Base-by-base conservation (phyloP, 2,888 invertebrate species). In the Drosophila meridionalis region DNA sequence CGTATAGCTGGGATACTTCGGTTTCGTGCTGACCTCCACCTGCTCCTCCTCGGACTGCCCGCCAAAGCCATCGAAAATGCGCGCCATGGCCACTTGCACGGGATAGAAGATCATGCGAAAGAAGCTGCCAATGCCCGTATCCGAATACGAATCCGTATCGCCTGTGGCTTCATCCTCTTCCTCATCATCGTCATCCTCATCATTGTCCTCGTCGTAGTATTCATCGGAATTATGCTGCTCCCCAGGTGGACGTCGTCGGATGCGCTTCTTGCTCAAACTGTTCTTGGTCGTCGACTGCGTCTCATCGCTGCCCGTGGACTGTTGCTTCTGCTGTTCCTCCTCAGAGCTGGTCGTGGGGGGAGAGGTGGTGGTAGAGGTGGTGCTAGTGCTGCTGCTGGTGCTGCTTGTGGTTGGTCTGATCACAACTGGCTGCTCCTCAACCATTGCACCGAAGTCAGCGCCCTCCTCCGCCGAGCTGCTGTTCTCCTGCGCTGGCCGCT, bases 61-160 rank as follows among this genome's bases (percentile, higher is more conserved):
- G 14, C 61, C 63, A 2, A 91, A 76, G 38, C 85, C 84, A 36
- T 92, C 92, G 61, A 90, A 84, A 4, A 92, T 58, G n/a, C 81
- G 83, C 4, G 86, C 62, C 89, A 93, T 90, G 32, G 92, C 82
- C 82, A 90, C 48, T 50, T 92, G 91, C 5, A 93, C 82, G 12
- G 93, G 93, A 75, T 91, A 91, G 69, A 93, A 91, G 11, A 93
- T 73, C 85, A 91, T 91, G 58, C 91, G 91, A 65, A 93, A 86
- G 50, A 92, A 90, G 20, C 89, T 87, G 50, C 89, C 78, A 5
- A 92, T 73, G n/a, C 87, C 82, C 2, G 80, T 67, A 40, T 65
- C 67, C 0, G 48, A 26, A 9, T 26, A 48, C 0, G 36, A 69
- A 14, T 73, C 64, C 4, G 52, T 11, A 42, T 81, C 80, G 42